A percentile compares a stretch with the other conserved stretches of the same genome.
Evolutionary conservation across 2,797 vertebrate species (phyloP).

Genomic region (Eptatretus atami): DNA sequence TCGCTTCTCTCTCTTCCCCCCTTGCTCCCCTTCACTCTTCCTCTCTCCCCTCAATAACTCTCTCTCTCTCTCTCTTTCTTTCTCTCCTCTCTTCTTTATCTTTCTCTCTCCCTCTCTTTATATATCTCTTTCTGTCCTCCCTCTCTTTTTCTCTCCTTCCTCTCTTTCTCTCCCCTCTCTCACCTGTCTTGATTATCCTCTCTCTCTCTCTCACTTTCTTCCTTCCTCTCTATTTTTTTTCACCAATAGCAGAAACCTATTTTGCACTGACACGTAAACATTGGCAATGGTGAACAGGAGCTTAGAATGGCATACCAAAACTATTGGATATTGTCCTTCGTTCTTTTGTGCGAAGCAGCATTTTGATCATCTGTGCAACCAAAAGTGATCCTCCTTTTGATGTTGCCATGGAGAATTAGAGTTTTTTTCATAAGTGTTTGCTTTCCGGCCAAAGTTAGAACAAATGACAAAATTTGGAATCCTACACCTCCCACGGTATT

Average conservation of each 20-base stretch:
- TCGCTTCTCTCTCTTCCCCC: too few relatives aligned
- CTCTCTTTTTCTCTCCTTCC: neutral
- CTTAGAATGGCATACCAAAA: too few relatives aligned
- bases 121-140: neutral
- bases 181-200: neutral
- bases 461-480: neutral
- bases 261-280: too few relatives aligned
- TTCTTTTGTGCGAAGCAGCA: neutral
- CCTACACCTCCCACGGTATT: neutral
- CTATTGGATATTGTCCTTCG: too few relatives aligned
- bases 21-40: too few relatives aligned
- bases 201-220: neutral
- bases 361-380: neutral
- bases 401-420: neutral
- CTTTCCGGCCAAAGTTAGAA: neutral
- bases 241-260: too few relatives aligned
- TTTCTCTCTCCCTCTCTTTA: too few relatives aligned
- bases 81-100: too few relatives aligned
- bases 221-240: neutral
- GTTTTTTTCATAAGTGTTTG: neutral
- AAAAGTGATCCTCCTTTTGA: too few relatives aligned
- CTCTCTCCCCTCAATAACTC: too few relatives aligned
- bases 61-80: too few relatives aligned
- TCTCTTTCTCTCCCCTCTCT: neutral
- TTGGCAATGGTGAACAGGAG: neutral